Evolutionary conservation across 1,140 invertebrate species (phyloP).

Genomic region (Carposina sasakii): DNA sequence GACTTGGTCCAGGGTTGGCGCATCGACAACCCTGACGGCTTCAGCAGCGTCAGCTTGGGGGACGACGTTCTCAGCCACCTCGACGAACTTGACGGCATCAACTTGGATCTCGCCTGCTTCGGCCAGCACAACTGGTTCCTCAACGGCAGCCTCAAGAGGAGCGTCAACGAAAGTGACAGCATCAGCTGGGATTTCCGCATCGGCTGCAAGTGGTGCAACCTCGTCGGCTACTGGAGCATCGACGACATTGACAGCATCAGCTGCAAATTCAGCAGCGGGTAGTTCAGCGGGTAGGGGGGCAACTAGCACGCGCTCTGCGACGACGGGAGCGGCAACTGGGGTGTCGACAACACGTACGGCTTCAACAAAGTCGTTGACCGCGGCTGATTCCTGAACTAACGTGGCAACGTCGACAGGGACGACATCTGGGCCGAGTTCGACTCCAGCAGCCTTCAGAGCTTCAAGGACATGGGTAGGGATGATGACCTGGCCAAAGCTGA

Average conservation of each 20-base stretch:
- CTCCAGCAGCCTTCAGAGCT: background rate
- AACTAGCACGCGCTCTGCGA: background rate
- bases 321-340: background rate
- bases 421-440: background rate
- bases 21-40: conserved; percentile 8
- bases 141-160: conserved; percentile 2
- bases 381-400: background rate
- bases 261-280: background rate
- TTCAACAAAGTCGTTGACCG: background rate
- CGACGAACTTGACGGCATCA: background rate
- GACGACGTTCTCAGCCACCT: background rate
- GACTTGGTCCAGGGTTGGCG: too few species aligned
- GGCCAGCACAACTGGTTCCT: too few species aligned
- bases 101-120: too few species aligned
- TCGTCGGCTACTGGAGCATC: conserved; percentile 8
- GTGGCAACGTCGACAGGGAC: background rate
- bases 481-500: background rate
- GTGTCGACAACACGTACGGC: background rate
- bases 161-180: conserved; percentile 11
- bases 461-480: background rate
- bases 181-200: too few species aligned
- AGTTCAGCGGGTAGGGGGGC: background rate
- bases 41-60: background rate
- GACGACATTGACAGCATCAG: background rate
- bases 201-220: background rate